These are phyloP conservation scores for Drosophila limbata DNA, from an alignment of 2,888 invertebrate genomes.

Conservation along the genomic window DNA sequence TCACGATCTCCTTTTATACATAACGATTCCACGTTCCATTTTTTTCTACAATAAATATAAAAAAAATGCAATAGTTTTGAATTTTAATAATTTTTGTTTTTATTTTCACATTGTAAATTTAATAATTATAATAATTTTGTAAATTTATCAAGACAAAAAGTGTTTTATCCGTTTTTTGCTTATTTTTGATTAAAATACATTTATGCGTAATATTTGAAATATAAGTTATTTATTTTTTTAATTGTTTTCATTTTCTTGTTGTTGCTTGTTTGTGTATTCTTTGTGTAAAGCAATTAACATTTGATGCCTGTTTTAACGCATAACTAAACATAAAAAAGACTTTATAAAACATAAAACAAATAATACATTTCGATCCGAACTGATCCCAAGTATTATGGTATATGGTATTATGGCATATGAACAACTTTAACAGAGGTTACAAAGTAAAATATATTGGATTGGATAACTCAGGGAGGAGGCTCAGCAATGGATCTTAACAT, in stretches of 20 bases:
- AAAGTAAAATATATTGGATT: constrained; percentile 24
- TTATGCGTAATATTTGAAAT: constrained; percentile 83
- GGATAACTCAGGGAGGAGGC: constrained; percentile 32
- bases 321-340: constrained; percentile 40
- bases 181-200: constrained; percentile 84
- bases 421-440: constrained; percentile 70
- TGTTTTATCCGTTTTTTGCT: constrained; percentile 72
- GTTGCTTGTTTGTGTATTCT: constrained; percentile 48
- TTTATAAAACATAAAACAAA: constrained; percentile 58
- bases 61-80: constrained; percentile 49
- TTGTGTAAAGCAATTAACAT: constrained; percentile 71
- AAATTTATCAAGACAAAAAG: constrained; percentile 85
- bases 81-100: constrained; percentile 82
- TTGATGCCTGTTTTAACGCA: constrained; percentile 67
- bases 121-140: constrained; percentile 85
- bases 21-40: not conserved
- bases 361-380: constrained; percentile 47
- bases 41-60: not conserved
- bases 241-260: constrained; percentile 30
- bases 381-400: constrained; percentile 41
- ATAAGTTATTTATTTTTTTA: constrained; percentile 69
- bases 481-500: constrained; percentile 55
- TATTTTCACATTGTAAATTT: constrained; percentile 83
- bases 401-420: constrained; percentile 36
- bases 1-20: not conserved